Base-by-base conservation (phyloP, 2,888 invertebrate genomes). In the Sisyra nigra region DNA sequence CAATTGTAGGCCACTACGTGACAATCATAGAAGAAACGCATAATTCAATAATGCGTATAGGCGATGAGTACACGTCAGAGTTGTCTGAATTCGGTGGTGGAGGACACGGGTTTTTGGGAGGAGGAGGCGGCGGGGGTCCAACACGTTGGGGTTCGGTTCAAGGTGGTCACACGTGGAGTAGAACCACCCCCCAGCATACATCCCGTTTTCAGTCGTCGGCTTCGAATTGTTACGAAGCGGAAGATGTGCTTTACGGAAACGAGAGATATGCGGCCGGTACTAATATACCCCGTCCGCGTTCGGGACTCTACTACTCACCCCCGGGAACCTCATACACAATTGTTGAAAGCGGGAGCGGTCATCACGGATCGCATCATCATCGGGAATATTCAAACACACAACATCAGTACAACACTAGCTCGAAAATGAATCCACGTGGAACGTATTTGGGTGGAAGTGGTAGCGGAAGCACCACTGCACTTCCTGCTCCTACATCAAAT, bases 301-400 rank as follows among this genome's bases (percentile, higher is more conserved):
- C 81, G 50, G 76, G 82, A 49, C 68, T 80, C 49, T 87, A 87
- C 65, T 87, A 86, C 63, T 87, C 86, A 49, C 87, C 87, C 45
- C 87, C 87, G 19, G 87, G 87, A 48, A 87, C 87, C 50, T 85
- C 84, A 45, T 87, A 87, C 65, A 87, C 87, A 56, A 87, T 87
- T 61, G 80, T 87, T 55, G 87, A 87, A 65, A 78, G 77, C 52
- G 77, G 76, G 39, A 56, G 61, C 58, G 60, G 60, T 46, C 76
- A 76, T 50, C 77, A 76, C 55, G 4, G 17, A 11, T 13, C 46
- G 19, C 51, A 52, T 33, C 56, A 58, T 45, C 60, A 57, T 72
- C 37, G 37, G 15, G 37, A 37, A 37, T 37, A 37, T 17, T 18
- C 37, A n/a, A 37, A 37, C 17, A 37, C 37, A 9, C 24, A n/a